Percentiles rank a stretch among this genome's conserved stretches.
Conservation (phyloP, 2,113 vertebrate species). For the Ceyx margarethae region DNA sequence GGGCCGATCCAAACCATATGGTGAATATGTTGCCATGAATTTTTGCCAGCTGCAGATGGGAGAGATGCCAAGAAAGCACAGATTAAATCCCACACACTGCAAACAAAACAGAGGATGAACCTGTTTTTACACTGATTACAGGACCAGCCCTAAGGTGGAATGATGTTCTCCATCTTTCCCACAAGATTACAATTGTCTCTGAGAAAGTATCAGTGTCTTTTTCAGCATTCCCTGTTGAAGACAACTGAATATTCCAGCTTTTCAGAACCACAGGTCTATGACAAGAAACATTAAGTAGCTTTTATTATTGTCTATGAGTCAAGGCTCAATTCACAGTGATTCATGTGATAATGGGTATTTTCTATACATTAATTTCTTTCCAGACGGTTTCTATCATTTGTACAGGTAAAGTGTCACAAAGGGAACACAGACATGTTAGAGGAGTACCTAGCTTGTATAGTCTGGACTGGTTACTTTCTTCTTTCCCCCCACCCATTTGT, state of each 20-base stretch:
- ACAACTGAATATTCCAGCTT: background rate
- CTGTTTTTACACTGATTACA: background rate
- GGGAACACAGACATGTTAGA: background rate
- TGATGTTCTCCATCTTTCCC: background rate
- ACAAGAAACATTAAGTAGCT: background rate
- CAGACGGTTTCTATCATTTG: background rate
- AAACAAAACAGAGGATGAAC: background rate
- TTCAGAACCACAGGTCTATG: background rate
- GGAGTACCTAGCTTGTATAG: background rate
- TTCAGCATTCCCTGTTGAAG: background rate
- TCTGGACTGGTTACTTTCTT: background rate
- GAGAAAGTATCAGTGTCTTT: background rate
- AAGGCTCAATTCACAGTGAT: background rate
- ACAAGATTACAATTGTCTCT: background rate
- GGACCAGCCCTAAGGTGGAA: background rate
- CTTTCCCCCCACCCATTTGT: accelerated
- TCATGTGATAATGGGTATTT: background rate
- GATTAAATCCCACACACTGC: background rate
- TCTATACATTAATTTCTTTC: background rate
- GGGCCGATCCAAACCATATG: constrained; percentile 53
- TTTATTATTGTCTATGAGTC: background rate
- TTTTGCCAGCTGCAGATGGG: constrained; percentile 51
- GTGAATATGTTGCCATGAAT: constrained; percentile 62
- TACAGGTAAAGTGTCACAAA: background rate
- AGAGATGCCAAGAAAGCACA: background rate